phyloP scores from a whole-genome alignment of 1,140 invertebrate genomes.

The Mycetomoellerius zeteki region DNA sequence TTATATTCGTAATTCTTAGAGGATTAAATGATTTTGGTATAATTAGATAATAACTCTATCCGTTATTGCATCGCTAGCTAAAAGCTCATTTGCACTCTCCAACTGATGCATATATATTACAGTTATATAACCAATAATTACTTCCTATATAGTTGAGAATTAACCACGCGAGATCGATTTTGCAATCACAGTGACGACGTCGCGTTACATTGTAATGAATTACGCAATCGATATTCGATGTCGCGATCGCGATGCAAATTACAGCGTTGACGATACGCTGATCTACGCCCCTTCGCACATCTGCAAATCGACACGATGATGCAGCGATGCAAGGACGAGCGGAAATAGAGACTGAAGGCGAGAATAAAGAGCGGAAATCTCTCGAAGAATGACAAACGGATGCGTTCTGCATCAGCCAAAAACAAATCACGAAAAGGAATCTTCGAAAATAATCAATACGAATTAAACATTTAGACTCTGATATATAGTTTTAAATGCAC shows the following conservation, averaged over 20 bases:
- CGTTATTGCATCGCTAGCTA: background rate
- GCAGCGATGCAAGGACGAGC: conserved; percentile 49
- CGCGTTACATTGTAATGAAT: conserved; percentile 42
- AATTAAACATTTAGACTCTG: background rate
- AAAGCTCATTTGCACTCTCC: background rate
- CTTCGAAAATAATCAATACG: background rate
- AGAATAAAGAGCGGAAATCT: conserved; percentile 71
- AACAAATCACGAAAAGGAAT: conserved; percentile 28
- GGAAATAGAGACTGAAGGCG: conserved; percentile 55
- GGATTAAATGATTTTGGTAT: background rate
- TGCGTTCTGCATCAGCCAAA: conserved; percentile 37
- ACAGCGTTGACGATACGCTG: conserved; percentile 27
- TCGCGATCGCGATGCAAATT: conserved; percentile 34
- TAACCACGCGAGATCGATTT: conserved; percentile 20
- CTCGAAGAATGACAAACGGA: conserved; percentile 51
- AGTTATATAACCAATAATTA: conserved; percentile 50
- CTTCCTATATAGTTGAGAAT: conserved; percentile 21
- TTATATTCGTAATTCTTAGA: background rate
- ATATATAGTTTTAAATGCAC: background rate
- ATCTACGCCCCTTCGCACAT: conserved; percentile 45
- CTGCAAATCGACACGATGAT: background rate
- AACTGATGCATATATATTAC: conserved; percentile 9
- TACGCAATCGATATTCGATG: conserved; percentile 54
- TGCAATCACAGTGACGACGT: background rate
- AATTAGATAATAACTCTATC: background rate